Base-by-base conservation (phyloP, 1,140 invertebrate genomes). In the Trichogramma pretiosum region DNA sequence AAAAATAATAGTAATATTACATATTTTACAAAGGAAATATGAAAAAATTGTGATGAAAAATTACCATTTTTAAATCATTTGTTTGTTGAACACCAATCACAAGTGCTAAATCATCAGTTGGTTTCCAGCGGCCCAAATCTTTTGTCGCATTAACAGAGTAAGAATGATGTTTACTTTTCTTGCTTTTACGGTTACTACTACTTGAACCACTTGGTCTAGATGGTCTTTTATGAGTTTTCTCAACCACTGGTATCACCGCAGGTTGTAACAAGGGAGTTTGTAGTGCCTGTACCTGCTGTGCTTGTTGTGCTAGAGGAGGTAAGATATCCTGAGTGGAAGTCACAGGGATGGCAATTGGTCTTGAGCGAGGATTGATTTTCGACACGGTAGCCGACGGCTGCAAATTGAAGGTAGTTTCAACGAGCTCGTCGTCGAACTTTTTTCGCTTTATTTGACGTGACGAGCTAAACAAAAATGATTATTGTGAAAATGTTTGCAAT, bases 361-460 rank as follows among this genome's bases (percentile, higher is more conserved):
- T 72, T 2, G 75, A 70, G 46, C 75, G 70, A 8, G 78, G 72
- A 57, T 70, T 74, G 1, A 77, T 79, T 52, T 74, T 75, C 32
- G 77, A 70, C 19, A 76, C 79, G 28, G 80, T 68, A 9, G 77
- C 74, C 5, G 83, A 78, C 53, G 84, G 68, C 56, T 81, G 82
- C 28, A 85, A 68, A 62, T 85, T 88, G 55, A 87, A 89, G 4
- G 70, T 72, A 21, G 70, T 72, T 68, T 91, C 85, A 0, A 97
- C 93, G 30, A 98, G 70, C 73, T 98, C 93, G 77, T 98, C 93
- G 66, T 98, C 93, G 74, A 98, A 98, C 55, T 93, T 91, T 59
- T 88, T 85, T 7, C 93, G 76, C 70, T 96, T 97, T 59, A 97
- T 96, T 10, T 91, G 93, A 37, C 93, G 75, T 23, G 87, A 91